Base-by-base conservation (phyloP, 2,888 invertebrate genomes). In the Sphaerolaimus hirsutus region DNA sequence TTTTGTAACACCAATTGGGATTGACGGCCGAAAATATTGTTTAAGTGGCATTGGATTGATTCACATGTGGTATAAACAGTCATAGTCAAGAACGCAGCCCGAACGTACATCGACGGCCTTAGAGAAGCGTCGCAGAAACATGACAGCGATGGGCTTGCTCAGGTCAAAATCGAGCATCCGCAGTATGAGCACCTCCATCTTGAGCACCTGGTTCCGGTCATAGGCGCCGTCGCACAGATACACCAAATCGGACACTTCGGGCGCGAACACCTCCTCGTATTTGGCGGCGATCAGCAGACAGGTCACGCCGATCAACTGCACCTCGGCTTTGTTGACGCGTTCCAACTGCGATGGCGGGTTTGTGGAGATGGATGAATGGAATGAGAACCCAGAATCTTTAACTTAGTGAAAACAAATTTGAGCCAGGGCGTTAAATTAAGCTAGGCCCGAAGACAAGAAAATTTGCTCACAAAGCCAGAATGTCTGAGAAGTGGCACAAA, bases 221-320 rank as follows among this genome's bases (percentile, higher is more conserved):
- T 81, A 91, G 0, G 83, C 76, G 60, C 80, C 76, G 66, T 86
- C 87, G 12, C 86, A 81, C 46, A 91, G 79, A 62, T 78, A 83
- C 17, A 81, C 78, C 68, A 87, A 87, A 66, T 93, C 91, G 5
- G 68, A 70, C 23, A 86, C 73, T 41, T 81, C 79, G 0, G 89
- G 86, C 1, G 79, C 74, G 58, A 78, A 83, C 58, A 86, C 78
- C 69, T 93, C 93, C 67, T 93, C 91, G 59, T 83, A 89, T 65
- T 93, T 93, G 59, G 79, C 75, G 0, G 91, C 87, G 46, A 89
- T 75, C 57, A 83, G 77, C 72, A 91, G 75, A 0, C 84, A 78
- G 0, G 84, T 76, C 1, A 82, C 77, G 2, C 40, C 40, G 40
- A 22, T 23, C 40, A 40, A 17, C 23, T 40, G 40, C 40, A 40